A percentile compares a stretch with the other conserved stretches of the same genome.
phyloP scores from a whole-genome alignment of 2,888 invertebrate species.

The Ochropleura leucogaster region DNA sequence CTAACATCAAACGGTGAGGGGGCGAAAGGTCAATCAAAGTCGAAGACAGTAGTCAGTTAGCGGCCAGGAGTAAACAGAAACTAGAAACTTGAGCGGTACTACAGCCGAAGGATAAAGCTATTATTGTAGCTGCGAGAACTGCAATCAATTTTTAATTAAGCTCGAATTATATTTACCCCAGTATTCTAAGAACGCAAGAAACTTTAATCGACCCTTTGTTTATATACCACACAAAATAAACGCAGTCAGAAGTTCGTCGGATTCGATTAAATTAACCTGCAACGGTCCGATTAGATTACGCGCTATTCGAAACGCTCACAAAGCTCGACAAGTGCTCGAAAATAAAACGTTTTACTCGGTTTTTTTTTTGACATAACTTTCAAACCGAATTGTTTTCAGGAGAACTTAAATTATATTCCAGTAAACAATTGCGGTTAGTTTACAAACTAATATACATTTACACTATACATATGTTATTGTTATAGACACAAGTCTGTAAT shows the following conservation, averaged over 20 bases:
- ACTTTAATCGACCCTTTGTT: background rate
- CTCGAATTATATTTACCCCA: background rate
- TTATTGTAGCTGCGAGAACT: background rate
- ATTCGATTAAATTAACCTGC: background rate
- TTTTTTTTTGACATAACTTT: background rate
- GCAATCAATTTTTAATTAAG: slow-evolving; percentile 5
- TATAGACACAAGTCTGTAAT: too few species aligned
- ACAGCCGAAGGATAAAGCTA: background rate
- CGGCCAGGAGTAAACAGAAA: background rate
- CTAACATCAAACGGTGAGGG: background rate
- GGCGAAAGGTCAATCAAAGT: background rate
- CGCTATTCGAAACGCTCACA: background rate
- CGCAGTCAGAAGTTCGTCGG: too few species aligned
- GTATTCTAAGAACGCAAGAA: background rate
- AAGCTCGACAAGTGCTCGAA: background rate
- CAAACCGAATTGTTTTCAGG: background rate
- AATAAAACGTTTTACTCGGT: background rate
- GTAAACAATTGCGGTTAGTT: too few species aligned
- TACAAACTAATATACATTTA: background rate
- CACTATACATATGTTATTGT: too few species aligned
- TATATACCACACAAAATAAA: background rate
- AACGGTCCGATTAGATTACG: background rate
- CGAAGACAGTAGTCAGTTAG: background rate
- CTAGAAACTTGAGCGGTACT: background rate
- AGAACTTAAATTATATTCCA: background rate